phyloP scores from a whole-genome alignment of 2,113 vertebrate genomes.

The Puma concolor region DNA sequence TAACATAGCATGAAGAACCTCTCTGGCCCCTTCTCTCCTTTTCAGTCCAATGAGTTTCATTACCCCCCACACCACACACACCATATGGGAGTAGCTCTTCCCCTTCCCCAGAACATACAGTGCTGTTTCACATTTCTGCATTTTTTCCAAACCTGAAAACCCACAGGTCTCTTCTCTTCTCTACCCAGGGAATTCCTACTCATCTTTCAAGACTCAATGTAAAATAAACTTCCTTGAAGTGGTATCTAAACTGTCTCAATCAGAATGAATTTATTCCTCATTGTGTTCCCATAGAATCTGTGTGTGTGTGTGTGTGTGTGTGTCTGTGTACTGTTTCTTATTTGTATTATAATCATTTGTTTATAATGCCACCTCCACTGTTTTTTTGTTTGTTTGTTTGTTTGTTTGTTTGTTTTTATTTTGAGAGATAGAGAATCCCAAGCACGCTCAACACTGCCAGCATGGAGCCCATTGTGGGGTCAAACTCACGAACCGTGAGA shows the following conservation, averaged over 20 bases:
- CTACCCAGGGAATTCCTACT: not conserved
- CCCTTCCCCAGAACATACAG: not conserved
- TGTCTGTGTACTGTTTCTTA: not conserved
- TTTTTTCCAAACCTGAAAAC: not conserved
- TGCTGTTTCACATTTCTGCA: not conserved
- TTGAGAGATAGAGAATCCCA: too few species aligned
- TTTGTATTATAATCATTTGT: not conserved
- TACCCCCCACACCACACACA: not conserved
- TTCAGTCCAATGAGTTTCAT: not conserved
- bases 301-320: not conserved
- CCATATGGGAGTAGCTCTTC: not conserved
- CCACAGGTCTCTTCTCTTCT: not conserved
- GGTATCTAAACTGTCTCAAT: not conserved
- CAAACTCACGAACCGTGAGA: too few species aligned
- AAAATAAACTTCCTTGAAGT: not conserved
- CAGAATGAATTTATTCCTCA: not conserved
- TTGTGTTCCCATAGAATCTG: not conserved
- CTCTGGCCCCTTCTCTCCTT: not conserved
- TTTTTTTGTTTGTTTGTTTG: too few species aligned
- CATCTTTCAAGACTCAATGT: not conserved
- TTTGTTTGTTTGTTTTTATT: too few species aligned
- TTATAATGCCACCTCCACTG: not conserved
- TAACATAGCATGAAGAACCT: not conserved
- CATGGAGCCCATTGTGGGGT: too few species aligned
- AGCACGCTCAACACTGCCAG: too few species aligned